phyloP scores from a whole-genome alignment of 1,140 invertebrate species.

The Drosophila parabipectinata region DNA sequence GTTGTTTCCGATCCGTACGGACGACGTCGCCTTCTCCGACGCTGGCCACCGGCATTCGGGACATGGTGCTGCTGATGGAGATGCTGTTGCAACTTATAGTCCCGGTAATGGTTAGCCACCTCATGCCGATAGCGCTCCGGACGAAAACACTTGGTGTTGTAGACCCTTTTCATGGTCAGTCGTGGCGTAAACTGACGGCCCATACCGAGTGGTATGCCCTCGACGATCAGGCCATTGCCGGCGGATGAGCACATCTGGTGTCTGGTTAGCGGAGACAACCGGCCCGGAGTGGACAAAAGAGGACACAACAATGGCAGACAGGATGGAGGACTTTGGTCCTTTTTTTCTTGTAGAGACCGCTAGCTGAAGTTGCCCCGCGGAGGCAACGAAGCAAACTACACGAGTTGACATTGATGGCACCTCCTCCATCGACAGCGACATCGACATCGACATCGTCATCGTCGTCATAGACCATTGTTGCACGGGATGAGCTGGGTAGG shows the following conservation, averaged over 20 bases:
- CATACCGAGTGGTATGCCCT: conserved; percentile 48
- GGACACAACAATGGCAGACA: background rate
- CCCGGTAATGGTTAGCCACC: conserved; percentile 80
- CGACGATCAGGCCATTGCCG: conserved; percentile 28
- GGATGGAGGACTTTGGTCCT: background rate
- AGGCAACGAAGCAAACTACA: conserved; percentile 65
- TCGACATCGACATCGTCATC: background rate
- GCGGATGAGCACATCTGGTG: conserved; percentile 27
- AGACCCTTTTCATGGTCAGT: conserved; percentile 68
- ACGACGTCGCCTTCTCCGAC: background rate
- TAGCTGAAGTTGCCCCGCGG: conserved; percentile 42
- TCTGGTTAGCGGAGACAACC: background rate
- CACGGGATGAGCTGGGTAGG: conserved; percentile 5
- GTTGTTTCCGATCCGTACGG: background rate
- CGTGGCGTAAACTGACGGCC: conserved; percentile 51
- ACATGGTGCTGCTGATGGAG: conserved; percentile 10
- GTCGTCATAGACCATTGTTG: conserved; percentile 17
- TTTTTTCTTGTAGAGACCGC: conserved; percentile 5
- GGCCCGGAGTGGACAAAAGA: background rate
- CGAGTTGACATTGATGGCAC: conserved; percentile 61
- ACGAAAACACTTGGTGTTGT: conserved; percentile 63
- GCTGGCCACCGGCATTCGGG: conserved; percentile 6
- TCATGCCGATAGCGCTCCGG: conserved; percentile 68
- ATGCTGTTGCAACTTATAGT: conserved; percentile 66
- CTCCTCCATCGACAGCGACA: conserved; percentile 12